Evolutionary conservation across 2,113 vertebrate genomes (phyloP).

Genomic region (Nerophis ophidion): DNA sequence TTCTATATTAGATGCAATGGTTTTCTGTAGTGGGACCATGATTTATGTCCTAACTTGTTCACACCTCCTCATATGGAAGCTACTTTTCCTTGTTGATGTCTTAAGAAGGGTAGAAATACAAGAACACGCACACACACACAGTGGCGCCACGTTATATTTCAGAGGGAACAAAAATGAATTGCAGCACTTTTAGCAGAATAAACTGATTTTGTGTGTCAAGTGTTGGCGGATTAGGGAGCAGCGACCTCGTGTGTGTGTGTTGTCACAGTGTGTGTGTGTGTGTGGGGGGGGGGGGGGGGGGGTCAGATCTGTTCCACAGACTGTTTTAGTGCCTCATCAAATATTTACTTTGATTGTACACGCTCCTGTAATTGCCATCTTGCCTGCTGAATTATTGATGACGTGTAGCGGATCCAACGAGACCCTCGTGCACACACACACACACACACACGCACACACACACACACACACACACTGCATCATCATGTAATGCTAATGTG

Average conservation of each 20-base stretch:
- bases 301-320: conserved; percentile 66
- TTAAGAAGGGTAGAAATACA: not conserved
- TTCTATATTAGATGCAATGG: too few species aligned
- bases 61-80: too few species aligned
- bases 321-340: conserved; percentile 80
- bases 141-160: conserved; percentile 46
- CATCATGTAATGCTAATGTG: conserved; percentile 25
- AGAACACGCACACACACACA: not conserved
- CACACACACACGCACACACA: conserved; percentile 35
- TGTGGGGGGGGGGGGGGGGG: conserved; percentile 9
- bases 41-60: too few species aligned
- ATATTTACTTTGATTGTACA: conserved; percentile 82
- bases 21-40: too few species aligned
- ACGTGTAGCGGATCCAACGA: conserved; percentile 63
- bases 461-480: conserved; percentile 28
- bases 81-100: too few species aligned
- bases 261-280: conserved; percentile 5
- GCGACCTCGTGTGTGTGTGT: conserved; percentile 20
- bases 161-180: conserved; percentile 58
- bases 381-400: conserved; percentile 77
- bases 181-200: conserved; percentile 56
- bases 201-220: conserved; percentile 51
- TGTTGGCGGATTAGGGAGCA: conserved; percentile 49
- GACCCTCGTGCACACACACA: conserved; percentile 28
- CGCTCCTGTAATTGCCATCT: conserved; percentile 78